A percentile compares a stretch with the other conserved stretches of the same genome.
Evolutionary conservation across 1,140 invertebrate genomes (phyloP).

Genomic region (Apis dorsata): DNA sequence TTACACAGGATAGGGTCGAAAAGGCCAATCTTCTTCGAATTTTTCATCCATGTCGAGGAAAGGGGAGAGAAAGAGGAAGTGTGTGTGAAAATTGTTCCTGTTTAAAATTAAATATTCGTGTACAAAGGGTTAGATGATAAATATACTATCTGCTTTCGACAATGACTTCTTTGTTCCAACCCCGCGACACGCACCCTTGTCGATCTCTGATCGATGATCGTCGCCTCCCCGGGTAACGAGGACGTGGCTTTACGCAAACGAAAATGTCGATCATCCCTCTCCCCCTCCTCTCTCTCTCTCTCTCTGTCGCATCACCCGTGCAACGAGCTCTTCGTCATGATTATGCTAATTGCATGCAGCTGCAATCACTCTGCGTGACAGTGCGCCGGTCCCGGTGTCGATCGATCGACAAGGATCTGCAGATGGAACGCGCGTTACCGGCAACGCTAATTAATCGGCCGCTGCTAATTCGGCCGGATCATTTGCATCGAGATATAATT

Average conservation of each 20-base stretch:
- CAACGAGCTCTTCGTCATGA: conserved; percentile 34
- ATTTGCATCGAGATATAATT: conserved; percentile 62
- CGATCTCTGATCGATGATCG: conserved; percentile 41
- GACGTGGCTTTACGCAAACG: conserved; percentile 21
- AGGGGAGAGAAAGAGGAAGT: not conserved
- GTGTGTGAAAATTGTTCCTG: not conserved
- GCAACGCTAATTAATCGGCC: conserved; percentile 61
- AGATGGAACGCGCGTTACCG: conserved; percentile 27
- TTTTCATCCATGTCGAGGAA: not conserved
- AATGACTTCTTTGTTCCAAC: conserved; percentile 13
- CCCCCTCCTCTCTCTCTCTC: not conserved
- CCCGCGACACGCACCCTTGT: not conserved
- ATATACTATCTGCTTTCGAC: not conserved
- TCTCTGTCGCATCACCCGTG: not conserved
- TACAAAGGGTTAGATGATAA: not conserved
- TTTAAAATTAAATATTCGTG: not conserved
- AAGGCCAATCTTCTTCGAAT: not conserved
- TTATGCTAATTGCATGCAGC: conserved; percentile 62
- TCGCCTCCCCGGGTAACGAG: not conserved
- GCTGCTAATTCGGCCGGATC: conserved; percentile 60
- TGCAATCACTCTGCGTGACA: conserved; percentile 58
- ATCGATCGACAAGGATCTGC: conserved; percentile 58
- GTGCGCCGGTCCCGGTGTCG: not conserved
- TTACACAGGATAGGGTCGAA: too few species aligned
- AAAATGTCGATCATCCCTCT: conserved; percentile 20